Conservation (phyloP, 2,113 vertebrate genomes). For the Trochalopteron elliotii region DNA sequence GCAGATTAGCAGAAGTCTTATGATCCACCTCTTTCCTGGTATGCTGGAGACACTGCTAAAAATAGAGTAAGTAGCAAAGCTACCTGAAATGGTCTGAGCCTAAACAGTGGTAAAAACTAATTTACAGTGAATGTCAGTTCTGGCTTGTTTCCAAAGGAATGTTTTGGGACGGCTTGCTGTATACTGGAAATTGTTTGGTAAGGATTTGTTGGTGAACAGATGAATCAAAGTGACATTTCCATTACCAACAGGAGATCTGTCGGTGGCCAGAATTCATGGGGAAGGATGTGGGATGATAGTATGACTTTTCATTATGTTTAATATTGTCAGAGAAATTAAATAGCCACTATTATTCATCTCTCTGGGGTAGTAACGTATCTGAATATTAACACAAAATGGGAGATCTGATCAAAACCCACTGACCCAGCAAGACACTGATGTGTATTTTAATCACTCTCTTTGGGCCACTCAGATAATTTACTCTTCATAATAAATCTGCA, state of each 20-base stretch:
- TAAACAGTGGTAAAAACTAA: conserved; percentile 31
- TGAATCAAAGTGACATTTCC: conserved; percentile 74
- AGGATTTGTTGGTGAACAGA: conserved; percentile 1
- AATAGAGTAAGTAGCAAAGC: conserved; percentile 30
- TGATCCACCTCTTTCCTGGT: conserved; percentile 23
- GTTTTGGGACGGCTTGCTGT: not conserved
- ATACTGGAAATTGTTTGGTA: conserved; percentile 33
- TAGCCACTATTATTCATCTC: conserved; percentile 40
- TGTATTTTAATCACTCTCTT: conserved; percentile 17
- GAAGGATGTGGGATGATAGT: conserved; percentile 31
- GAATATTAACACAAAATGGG: conserved; percentile 31
- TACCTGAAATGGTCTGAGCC: not conserved
- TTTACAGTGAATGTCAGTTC: not conserved
- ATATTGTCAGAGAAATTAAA: conserved; percentile 55
- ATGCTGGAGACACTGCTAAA: conserved; percentile 33
- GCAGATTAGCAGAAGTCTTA: conserved; percentile 35
- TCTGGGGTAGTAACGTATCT: not conserved
- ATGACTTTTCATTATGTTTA: conserved; percentile 47
- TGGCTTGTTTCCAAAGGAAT: conserved; percentile 11
- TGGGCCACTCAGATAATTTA: not conserved
- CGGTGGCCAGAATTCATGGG: conserved; percentile 16
- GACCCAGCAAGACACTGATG: not conserved
- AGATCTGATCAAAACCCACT: conserved; percentile 43
- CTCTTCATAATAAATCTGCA: not conserved
- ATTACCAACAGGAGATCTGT: conserved; percentile 56